Percentiles rank a stretch among this genome's conserved stretches.
Evolutionary conservation across 2,888 invertebrate species (phyloP).

Genomic region (Polyommatus icarus): DNA sequence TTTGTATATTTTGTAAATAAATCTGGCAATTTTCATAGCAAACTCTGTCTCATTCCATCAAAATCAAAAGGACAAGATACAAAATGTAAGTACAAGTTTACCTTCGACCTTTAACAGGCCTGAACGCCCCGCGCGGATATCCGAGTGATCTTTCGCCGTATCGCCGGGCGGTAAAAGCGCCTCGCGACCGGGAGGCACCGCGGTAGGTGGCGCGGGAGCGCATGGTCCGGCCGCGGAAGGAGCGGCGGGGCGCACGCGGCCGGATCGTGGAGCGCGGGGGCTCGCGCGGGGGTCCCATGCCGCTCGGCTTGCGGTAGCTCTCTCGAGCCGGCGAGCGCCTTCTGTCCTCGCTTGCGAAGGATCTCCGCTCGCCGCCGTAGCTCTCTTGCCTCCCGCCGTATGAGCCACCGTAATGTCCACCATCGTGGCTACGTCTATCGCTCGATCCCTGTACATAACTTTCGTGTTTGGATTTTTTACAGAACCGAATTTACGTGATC

Average conservation of each 20-base stretch:
- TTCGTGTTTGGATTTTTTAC: slow-evolving; percentile 62
- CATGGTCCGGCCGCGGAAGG: slow-evolving; percentile 76
- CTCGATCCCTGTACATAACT: slow-evolving; percentile 79
- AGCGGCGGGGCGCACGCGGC: slow-evolving; percentile 77
- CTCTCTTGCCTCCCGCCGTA: slow-evolving; percentile 80
- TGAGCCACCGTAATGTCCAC: slow-evolving; percentile 78
- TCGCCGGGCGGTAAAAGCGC: slow-evolving; percentile 65
- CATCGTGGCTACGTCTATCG: slow-evolving; percentile 80
- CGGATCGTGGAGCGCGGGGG: slow-evolving; percentile 60
- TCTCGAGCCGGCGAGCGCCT: slow-evolving; percentile 78
- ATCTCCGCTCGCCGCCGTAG: slow-evolving; percentile 73
- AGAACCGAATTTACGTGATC: slow-evolving; percentile 36
- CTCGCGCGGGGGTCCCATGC: slow-evolving; percentile 75
- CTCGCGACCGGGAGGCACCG: slow-evolving; percentile 78
- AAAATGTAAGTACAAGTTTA: slow-evolving; percentile 61
- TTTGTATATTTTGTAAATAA: background rate
- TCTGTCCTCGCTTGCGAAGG: slow-evolving; percentile 77
- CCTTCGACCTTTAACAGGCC: slow-evolving; percentile 75
- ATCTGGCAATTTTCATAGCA: slow-evolving; percentile 5
- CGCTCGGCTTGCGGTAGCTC: slow-evolving; percentile 71
- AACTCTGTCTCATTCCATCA: background rate
- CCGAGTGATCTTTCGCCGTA: slow-evolving; percentile 67
- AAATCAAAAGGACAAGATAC: slow-evolving; percentile 36
- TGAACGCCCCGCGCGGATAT: slow-evolving; percentile 66
- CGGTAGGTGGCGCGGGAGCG: slow-evolving; percentile 78